Percentiles rank a stretch among this genome's conserved stretches.
These are phyloP conservation scores for Bombus impatiens DNA, from an alignment of 1,140 invertebrate genomes.

Conservation along the genomic window DNA sequence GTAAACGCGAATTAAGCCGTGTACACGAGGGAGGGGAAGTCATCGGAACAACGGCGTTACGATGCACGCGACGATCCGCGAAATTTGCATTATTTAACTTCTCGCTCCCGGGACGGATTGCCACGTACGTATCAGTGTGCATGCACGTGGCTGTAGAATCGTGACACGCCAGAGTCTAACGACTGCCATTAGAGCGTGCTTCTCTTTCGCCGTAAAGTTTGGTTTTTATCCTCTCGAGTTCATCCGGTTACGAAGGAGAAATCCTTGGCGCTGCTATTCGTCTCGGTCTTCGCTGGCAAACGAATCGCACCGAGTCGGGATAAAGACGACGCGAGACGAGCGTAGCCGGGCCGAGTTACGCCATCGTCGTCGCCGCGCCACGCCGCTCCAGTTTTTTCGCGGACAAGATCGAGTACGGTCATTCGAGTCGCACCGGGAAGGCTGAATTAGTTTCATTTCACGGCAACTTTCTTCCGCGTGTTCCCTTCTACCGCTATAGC, in stretches of 20 bases:
- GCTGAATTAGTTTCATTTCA: slow-evolving; percentile 61
- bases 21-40: neutral
- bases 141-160: neutral
- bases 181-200: slow-evolving; percentile 67
- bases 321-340: neutral
- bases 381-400: slow-evolving; percentile 15
- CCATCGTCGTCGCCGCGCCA: slow-evolving; percentile 10
- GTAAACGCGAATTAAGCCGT: slow-evolving; percentile 9
- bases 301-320: slow-evolving; percentile 25
- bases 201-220: neutral
- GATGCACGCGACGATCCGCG: neutral
- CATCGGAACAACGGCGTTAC: neutral
- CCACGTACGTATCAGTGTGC: neutral
- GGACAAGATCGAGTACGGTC: slow-evolving; percentile 43
- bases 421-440: neutral
- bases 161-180: slow-evolving; percentile 47
- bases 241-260: neutral
- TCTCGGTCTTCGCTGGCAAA: slow-evolving; percentile 53
- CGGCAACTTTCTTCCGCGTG: slow-evolving; percentile 19
- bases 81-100: slow-evolving; percentile 15
- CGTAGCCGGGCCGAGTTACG: neutral
- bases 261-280: slow-evolving; percentile 48
- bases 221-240: neutral
- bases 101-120: neutral
- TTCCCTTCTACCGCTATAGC: neutral